Evolutionary conservation across 2,888 invertebrate species (phyloP).

Genomic region (Coecobrya sp.): DNA sequence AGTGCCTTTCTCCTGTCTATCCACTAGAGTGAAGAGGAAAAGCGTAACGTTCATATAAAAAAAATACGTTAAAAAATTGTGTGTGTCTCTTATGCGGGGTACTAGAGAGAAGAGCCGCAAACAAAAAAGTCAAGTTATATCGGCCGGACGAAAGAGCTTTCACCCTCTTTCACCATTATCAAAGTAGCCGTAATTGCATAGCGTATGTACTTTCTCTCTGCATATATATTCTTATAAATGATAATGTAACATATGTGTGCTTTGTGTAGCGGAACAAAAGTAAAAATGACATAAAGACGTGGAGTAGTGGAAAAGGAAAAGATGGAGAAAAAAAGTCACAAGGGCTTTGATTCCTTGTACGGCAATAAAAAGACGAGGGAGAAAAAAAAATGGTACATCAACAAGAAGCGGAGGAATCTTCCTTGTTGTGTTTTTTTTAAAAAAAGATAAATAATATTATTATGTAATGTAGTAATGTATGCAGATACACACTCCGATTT

Average conservation of each 20-base stretch:
- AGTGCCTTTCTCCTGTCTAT: not conserved
- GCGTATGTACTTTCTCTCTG: not conserved
- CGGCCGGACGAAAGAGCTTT: conserved; percentile 9
- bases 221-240: too few species aligned
- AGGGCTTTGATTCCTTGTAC: conserved; percentile 44
- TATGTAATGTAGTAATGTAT: too few species aligned
- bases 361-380: conserved; percentile 4
- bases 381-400: conserved; percentile 18
- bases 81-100: not conserved
- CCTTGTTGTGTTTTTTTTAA: too few species aligned
- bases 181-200: not conserved
- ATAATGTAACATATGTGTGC: not conserved
- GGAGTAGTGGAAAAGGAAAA: conserved; percentile 40
- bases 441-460: too few species aligned
- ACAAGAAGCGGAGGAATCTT: too few species aligned
- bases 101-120: not conserved
- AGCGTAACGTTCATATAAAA: not conserved
- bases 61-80: conserved; percentile 27
- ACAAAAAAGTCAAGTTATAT: conserved; percentile 19
- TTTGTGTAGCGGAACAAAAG: conserved; percentile 56
- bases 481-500: too few species aligned
- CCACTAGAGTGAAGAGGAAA: conserved; percentile 41
- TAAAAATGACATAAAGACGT: conserved; percentile 70
- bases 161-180: conserved; percentile 35
- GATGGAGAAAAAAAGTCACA: too few species aligned